phyloP scores from a whole-genome alignment of 2,888 invertebrate species.

The Campoplex capitator region DNA sequence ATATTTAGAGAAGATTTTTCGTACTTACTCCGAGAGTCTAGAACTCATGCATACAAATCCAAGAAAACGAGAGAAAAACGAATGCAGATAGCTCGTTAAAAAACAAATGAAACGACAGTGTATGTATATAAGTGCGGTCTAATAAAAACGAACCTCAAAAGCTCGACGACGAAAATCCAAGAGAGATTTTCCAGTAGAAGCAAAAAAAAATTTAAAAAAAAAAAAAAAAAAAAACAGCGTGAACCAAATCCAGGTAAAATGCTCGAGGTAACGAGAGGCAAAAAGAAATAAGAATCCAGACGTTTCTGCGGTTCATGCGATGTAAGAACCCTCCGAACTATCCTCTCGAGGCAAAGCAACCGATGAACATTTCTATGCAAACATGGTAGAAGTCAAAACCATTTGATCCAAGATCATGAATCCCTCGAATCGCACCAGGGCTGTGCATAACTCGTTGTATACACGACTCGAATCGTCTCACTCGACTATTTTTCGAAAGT shows the following conservation, averaged over 20 bases:
- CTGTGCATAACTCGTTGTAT: not conserved
- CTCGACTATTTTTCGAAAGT: not conserved
- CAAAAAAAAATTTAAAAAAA: not conserved
- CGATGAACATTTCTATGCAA: slow-evolving; percentile 53
- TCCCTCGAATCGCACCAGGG: slow-evolving; percentile 3
- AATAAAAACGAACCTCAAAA: slow-evolving; percentile 47
- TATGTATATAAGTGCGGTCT: slow-evolving; percentile 7
- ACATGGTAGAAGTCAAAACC: slow-evolving; percentile 9
- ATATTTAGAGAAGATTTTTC: not conserved
- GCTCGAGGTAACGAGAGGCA: not conserved
- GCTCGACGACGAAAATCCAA: slow-evolving; percentile 29
- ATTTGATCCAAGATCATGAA: slow-evolving; percentile 34
- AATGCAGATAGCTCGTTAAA: slow-evolving; percentile 12
- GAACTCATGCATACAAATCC: slow-evolving; percentile 33
- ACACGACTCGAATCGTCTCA: not conserved
- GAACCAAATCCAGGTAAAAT: slow-evolving; percentile 39
- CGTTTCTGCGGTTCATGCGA: slow-evolving; percentile 4
- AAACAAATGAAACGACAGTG: slow-evolving; percentile 12
- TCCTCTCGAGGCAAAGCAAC: slow-evolving; percentile 3
- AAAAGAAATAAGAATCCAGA: slow-evolving; percentile 7
- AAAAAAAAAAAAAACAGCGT: not conserved
- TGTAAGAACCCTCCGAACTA: not conserved
- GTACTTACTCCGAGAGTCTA: slow-evolving; percentile 1
- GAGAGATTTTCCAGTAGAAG: slow-evolving; percentile 28
- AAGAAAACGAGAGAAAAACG: not conserved